phyloP scores from a whole-genome alignment of 2,797 vertebrate genomes.

The Carapus acus region DNA sequence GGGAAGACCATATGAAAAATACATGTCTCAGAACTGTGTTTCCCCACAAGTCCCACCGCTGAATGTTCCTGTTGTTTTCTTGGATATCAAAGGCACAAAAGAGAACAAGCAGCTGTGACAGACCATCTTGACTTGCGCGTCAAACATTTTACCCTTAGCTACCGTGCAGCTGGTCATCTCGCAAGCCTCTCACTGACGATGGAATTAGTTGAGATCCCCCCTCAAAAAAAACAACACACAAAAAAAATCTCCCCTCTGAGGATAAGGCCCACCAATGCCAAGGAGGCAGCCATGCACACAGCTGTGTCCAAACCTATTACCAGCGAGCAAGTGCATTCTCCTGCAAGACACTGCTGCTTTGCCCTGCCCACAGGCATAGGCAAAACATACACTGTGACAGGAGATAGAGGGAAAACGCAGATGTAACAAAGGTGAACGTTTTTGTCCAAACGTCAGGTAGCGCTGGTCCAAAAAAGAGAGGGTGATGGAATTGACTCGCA shows the following conservation, averaged over 20 bases:
- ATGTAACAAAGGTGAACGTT: constrained; percentile 7
- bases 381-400: constrained; percentile 46
- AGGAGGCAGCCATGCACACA: constrained; percentile 66
- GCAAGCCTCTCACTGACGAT: constrained; percentile 46
- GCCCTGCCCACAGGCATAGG: constrained; percentile 36
- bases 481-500: constrained; percentile 23
- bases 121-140: constrained; percentile 39
- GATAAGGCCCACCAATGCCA: constrained; percentile 64
- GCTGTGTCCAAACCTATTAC: constrained; percentile 73
- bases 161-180: constrained; percentile 43
- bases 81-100: constrained; percentile 11
- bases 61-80: background rate
- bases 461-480: background rate
- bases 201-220: constrained; percentile 47
- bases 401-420: constrained; percentile 3
- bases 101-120: constrained; percentile 32
- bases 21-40: constrained; percentile 16
- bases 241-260: constrained; percentile 64
- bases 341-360: constrained; percentile 49
- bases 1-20: background rate
- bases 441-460: constrained; percentile 16
- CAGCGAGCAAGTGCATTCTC: constrained; percentile 50
- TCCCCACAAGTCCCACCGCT: constrained; percentile 21
- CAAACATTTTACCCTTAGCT: constrained; percentile 50
- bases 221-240: too few relatives aligned